Evolutionary conservation across 1,140 invertebrate species (phyloP), one percentile per base, ranked within the genome.

Genomic region (Coelopa frigida): DNA sequence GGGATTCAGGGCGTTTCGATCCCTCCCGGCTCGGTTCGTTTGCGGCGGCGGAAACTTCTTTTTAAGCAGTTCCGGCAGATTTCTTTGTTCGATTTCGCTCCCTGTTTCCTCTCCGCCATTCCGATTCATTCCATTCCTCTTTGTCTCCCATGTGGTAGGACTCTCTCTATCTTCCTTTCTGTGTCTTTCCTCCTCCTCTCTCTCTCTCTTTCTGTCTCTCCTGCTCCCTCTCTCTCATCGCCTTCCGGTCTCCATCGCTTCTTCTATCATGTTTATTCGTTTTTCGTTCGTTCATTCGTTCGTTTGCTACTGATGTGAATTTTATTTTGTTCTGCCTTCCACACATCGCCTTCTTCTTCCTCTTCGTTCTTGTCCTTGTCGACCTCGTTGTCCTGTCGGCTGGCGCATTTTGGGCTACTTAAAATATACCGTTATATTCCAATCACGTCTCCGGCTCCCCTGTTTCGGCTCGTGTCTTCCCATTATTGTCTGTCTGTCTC

Each of bases 361-460:
- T 20, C 38, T 5, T 40, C 21, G 11, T 22, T 40, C 12, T 12
- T 56, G 50, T 53, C 53, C 58, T 60, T 51, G 48, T 23, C 46
- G 26, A 27, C n/a, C 37, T 33, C 20, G 27, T 32, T 38, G 46
- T 36, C 42, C 46, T 39, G 51, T 52, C 47, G 52, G 52, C 24
- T 39, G 21, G 21, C 11, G 56, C 57, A 37, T 50, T 57, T 54
- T 50, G 53, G 58, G 48, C 50, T 32, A 63, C 62, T 61, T 58
- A 57, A 63, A n/a, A 60, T 60, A 60, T 49, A 40, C 43, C 49
- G 53, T 63, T 55, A 54, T 58, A 63, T 63, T 64, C 61, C 54
- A 56, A 57, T 63, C 60, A 63, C 60, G 60, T 63, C 44, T 44
- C 50, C 10, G n/a, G 18, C 1, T 43, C 12, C 27, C 11, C 18